Percentiles rank a stretch among this genome's conserved stretches.
Conservation (phyloP, 2,797 vertebrate genomes). For the Myoxocephalus aenaeus region DNA sequence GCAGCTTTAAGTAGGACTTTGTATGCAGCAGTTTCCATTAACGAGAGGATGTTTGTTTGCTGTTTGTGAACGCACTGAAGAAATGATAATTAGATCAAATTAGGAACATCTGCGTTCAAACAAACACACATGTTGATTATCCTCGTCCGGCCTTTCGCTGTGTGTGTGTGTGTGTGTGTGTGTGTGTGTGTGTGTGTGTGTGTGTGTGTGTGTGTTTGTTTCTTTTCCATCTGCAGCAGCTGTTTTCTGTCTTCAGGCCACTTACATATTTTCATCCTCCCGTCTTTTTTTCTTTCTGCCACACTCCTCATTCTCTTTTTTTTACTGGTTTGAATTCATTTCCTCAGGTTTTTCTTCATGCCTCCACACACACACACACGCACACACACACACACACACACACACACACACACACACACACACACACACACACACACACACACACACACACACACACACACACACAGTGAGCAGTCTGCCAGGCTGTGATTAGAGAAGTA, state of each 20-base stretch:
- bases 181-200: neutral
- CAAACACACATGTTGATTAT: slow-evolving; percentile 32
- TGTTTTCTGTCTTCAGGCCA: slow-evolving; percentile 44
- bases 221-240: slow-evolving; percentile 38
- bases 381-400: no score
- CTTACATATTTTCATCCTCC: neutral
- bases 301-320: slow-evolving; percentile 3
- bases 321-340: slow-evolving; percentile 41
- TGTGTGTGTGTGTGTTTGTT: slow-evolving; percentile 14
- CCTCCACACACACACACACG: no score
- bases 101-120: slow-evolving; percentile 55
- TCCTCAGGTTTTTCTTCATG: slow-evolving; percentile 49
- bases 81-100: slow-evolving; percentile 50
- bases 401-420: slow-evolving; percentile 23
- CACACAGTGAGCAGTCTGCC: slow-evolving; percentile 50
- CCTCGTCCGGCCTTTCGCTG: slow-evolving; percentile 17
- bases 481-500: slow-evolving; percentile 70
- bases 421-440: slow-evolving; percentile 25
- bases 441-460: slow-evolving; percentile 29
- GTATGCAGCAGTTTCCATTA: neutral
- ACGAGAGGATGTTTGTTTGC: neutral
- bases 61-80: slow-evolving; percentile 22
- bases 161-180: neutral
- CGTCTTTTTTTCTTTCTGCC: slow-evolving; percentile 15
- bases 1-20: neutral